Percentiles rank a stretch among this genome's conserved stretches.
Conservation (phyloP, 2,113 vertebrate genomes). For the Hippocampus barbouri region DNA sequence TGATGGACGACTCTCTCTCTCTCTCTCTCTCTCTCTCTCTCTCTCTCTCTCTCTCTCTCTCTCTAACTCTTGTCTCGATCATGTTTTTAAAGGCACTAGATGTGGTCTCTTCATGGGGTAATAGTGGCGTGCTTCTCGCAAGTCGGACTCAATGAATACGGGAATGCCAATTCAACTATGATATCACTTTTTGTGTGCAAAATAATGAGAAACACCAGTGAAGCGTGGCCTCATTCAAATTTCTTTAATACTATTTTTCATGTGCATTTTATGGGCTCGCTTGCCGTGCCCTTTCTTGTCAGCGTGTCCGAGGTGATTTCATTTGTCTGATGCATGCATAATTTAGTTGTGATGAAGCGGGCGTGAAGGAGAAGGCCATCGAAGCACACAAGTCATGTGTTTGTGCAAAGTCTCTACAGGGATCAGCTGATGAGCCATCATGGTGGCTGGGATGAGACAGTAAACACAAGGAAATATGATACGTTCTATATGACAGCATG, state of each 20-base stretch:
- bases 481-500: conserved; percentile 31
- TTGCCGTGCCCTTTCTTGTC: conserved; percentile 69
- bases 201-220: conserved; percentile 23
- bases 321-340: conserved; percentile 71
- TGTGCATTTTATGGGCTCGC: conserved; percentile 52
- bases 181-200: conserved; percentile 40
- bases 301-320: conserved; percentile 68
- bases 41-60: background rate
- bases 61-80: conserved; percentile 14
- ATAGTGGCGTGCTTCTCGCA: conserved; percentile 22
- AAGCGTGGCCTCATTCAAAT: conserved; percentile 44
- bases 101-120: conserved; percentile 28
- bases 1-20: conserved; percentile 46
- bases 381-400: conserved; percentile 45
- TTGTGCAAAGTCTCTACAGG: conserved; percentile 49
- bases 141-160: conserved; percentile 34
- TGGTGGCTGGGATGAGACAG: conserved; percentile 50
- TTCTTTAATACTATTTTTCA: conserved; percentile 59
- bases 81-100: conserved; percentile 44
- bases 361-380: conserved; percentile 59
- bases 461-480: conserved; percentile 42
- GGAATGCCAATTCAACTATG: conserved; percentile 34
- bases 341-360: conserved; percentile 68
- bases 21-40: conserved; percentile 21
- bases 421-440: conserved; percentile 55